phyloP scores from a whole-genome alignment of 1,140 invertebrate genomes.

The Bilobella aurantiaca region DNA sequence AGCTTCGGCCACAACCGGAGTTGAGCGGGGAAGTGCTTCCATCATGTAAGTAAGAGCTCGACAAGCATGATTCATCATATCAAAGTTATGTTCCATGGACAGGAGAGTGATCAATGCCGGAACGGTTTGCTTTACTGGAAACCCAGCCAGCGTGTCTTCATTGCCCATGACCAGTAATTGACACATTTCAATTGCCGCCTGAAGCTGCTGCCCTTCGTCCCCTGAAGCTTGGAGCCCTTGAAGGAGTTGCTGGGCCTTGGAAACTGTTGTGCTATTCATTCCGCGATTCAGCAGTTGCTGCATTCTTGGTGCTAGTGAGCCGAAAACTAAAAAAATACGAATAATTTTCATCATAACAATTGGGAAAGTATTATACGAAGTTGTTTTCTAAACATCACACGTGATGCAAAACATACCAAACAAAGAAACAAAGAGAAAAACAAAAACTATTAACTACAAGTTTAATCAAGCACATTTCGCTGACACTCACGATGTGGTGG shows the following conservation, averaged over 20 bases:
- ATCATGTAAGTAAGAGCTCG: slow-evolving; percentile 98
- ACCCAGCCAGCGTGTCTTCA: slow-evolving; percentile 94
- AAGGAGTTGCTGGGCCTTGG: slow-evolving; percentile 86
- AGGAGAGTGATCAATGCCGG: slow-evolving; percentile 80
- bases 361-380: no score
- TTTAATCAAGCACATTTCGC: neutral
- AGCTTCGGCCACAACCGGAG: slow-evolving; percentile 89
- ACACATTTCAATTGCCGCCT: slow-evolving; percentile 97
- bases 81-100: slow-evolving; percentile 94
- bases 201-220: slow-evolving; percentile 92
- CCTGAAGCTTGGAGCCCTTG: slow-evolving; percentile 84
- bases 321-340: slow-evolving; percentile 60
- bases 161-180: slow-evolving; percentile 98
- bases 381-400: no score
- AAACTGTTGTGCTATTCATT: slow-evolving; percentile 58
- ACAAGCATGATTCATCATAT: slow-evolving; percentile 99
- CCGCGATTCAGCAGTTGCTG: slow-evolving; percentile 90
- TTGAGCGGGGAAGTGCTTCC: slow-evolving; percentile 92
- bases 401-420: no score
- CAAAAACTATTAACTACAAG: no score
- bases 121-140: slow-evolving; percentile 94
- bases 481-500: slow-evolving; percentile 65
- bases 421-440: no score
- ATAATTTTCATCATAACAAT: no score
- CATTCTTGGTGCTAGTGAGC: slow-evolving; percentile 88